phyloP scores from a whole-genome alignment of 2,113 vertebrate species.

The Centrocercus urophasianus region DNA sequence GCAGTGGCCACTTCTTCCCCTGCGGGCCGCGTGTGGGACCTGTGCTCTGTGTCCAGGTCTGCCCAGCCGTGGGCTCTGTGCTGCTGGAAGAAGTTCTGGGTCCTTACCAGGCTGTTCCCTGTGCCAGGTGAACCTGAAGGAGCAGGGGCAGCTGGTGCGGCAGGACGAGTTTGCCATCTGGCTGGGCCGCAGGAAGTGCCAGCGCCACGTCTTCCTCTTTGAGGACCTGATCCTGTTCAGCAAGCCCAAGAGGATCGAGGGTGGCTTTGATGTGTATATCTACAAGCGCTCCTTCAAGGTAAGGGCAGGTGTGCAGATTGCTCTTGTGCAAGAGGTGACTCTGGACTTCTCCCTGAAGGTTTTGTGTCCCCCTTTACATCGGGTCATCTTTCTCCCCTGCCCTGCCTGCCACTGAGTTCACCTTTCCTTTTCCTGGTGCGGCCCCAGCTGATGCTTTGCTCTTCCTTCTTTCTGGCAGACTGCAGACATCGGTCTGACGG shows the following conservation, averaged over 20 bases:
- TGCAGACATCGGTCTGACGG: conserved; percentile 87
- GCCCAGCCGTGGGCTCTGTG: not conserved
- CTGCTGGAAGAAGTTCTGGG: not conserved
- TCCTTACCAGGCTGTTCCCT: not conserved
- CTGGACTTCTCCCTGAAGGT: not conserved
- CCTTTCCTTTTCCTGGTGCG: not conserved
- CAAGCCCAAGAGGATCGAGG: conserved; percentile 85
- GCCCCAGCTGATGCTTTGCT: not conserved
- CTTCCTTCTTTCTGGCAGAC: conserved; percentile 71
- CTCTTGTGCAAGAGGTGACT: not conserved
- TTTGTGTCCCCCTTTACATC: not conserved
- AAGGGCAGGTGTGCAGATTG: not conserved
- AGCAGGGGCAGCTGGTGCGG: conserved; percentile 87
- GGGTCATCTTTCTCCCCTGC: not conserved
- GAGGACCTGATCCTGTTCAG: conserved; percentile 90
- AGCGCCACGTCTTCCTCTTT: conserved; percentile 87
- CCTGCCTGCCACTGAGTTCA: not conserved
- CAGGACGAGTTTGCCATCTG: conserved; percentile 87
- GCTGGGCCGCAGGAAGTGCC: conserved; percentile 83
- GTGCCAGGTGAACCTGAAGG: conserved; percentile 88
- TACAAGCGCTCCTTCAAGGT: conserved; percentile 92
- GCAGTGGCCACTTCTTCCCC: not conserved
- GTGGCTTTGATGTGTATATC: conserved; percentile 83
- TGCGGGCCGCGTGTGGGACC: not conserved
- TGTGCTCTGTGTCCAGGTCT: not conserved